Conservation (phyloP, 2,113 vertebrate species). For the Elanoides forficatus region DNA sequence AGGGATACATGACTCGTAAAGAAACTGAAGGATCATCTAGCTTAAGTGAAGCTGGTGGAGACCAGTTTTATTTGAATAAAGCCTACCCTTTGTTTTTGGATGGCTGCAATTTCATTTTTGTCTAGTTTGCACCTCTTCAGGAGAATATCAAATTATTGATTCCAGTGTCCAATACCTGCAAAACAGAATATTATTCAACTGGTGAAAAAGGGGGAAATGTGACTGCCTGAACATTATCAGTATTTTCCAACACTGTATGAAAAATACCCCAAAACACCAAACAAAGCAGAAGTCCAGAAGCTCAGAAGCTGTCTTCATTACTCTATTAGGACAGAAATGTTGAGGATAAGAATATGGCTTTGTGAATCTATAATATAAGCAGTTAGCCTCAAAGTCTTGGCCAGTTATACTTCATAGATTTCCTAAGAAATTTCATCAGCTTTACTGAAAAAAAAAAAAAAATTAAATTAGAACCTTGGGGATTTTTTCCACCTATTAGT, state of each 20-base stretch:
- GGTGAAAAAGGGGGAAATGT: neutral
- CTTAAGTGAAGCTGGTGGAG: neutral
- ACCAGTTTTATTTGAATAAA: neutral
- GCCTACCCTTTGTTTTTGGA: neutral
- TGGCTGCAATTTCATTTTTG: neutral
- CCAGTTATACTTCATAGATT: rapidly evolving
- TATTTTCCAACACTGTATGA: neutral
- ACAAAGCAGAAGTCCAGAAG: neutral
- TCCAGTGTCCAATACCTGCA: neutral
- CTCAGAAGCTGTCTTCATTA: neutral
- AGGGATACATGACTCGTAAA: neutral
- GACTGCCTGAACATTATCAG: neutral
- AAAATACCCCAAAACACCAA: neutral
- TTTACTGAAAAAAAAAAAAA: neutral
- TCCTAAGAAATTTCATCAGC: neutral
- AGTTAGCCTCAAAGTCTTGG: neutral
- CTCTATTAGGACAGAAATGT: neutral
- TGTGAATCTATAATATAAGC: neutral
- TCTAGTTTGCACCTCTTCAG: neutral
- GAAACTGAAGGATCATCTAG: neutral
- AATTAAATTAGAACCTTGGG: neutral
- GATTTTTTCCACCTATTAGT: neutral
- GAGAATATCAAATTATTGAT: neutral
- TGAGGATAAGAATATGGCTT: neutral
- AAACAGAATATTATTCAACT: neutral